Conservation (phyloP, 53 echinoderm and acorn worm genomes). For the Holothuria scabra region DNA sequence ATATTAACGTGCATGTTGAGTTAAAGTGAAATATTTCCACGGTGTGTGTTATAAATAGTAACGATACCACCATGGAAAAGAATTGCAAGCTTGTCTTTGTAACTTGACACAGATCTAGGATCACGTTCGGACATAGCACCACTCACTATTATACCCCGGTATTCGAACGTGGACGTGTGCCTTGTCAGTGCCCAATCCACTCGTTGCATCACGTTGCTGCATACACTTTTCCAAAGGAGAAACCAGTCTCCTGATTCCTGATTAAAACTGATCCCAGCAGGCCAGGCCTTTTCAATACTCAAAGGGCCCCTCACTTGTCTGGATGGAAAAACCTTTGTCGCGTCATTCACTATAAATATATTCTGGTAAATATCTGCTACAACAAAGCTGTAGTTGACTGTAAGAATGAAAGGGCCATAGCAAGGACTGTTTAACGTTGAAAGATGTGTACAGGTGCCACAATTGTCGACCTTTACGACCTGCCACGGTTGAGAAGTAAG, state of each 20-base stretch:
- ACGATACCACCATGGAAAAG: constrained; percentile 25
- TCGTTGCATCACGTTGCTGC: neutral
- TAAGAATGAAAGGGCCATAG: constrained; percentile 12
- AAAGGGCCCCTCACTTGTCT: neutral
- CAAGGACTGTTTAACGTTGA: neutral
- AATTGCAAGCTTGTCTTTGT: constrained; percentile 14
- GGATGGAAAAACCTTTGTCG: constrained; percentile 26
- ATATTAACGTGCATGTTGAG: too few species aligned
- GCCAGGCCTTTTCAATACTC: constrained; percentile 8
- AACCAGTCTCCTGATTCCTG: constrained; percentile 24
- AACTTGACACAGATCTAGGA: neutral
- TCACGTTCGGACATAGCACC: constrained; percentile 23
- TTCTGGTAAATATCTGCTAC: constrained; percentile 31
- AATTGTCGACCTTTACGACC: constrained; percentile 11
- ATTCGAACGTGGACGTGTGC: constrained; percentile 4
- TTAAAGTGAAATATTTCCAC: too few species aligned
- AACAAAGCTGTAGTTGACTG: neutral
- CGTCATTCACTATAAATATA: constrained; percentile 14
- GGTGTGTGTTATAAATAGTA: too few species aligned
- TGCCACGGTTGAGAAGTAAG: constrained; percentile 15
- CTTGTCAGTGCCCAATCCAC: constrained; percentile 34
- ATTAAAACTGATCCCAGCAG: constrained; percentile 18
- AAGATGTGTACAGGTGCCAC: neutral
- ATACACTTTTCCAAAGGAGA: constrained; percentile 19
- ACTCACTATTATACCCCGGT: constrained; percentile 3